phyloP scores from a whole-genome alignment of 2,113 vertebrate species.

The Nothoprocta pentlandii region DNA sequence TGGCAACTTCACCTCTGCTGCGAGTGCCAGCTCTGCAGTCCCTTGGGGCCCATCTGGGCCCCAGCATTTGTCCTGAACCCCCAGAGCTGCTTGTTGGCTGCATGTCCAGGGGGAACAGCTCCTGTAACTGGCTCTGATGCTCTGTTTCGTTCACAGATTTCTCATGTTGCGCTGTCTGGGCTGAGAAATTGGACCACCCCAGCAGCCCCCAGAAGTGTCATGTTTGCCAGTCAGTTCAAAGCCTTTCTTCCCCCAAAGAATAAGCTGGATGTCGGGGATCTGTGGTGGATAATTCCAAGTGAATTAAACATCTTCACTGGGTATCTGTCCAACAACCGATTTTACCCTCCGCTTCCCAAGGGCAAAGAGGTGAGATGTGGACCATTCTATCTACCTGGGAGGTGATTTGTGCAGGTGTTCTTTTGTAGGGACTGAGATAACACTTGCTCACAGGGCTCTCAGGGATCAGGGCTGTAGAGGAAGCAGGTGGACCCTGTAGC shows the following conservation, averaged over 20 bases:
- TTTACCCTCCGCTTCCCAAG: slow-evolving; percentile 90
- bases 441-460: no score
- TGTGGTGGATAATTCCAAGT: slow-evolving; percentile 95
- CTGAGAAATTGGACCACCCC: slow-evolving; percentile 90
- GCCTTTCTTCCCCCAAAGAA: slow-evolving; percentile 90
- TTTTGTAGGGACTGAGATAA: neutral
- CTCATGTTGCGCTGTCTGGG: slow-evolving; percentile 88
- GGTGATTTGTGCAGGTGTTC: neutral
- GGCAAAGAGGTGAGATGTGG: slow-evolving; percentile 90
- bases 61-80: neutral
- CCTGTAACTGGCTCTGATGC: neutral
- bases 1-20: neutral
- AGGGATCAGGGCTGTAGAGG: neutral
- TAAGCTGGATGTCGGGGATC: slow-evolving; percentile 85
- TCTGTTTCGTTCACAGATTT: slow-evolving; percentile 80
- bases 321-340: slow-evolving; percentile 95
- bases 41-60: neutral
- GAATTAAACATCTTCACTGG: slow-evolving; percentile 95
- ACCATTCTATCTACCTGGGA: accelerated
- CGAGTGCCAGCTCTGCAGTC: no score
- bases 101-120: neutral
- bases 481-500: neutral
- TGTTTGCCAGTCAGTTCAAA: slow-evolving; percentile 88
- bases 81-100: neutral
- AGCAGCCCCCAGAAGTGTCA: slow-evolving; percentile 75